phyloP scores from a whole-genome alignment of 1,140 invertebrate species.

The Maniola jurtina region DNA sequence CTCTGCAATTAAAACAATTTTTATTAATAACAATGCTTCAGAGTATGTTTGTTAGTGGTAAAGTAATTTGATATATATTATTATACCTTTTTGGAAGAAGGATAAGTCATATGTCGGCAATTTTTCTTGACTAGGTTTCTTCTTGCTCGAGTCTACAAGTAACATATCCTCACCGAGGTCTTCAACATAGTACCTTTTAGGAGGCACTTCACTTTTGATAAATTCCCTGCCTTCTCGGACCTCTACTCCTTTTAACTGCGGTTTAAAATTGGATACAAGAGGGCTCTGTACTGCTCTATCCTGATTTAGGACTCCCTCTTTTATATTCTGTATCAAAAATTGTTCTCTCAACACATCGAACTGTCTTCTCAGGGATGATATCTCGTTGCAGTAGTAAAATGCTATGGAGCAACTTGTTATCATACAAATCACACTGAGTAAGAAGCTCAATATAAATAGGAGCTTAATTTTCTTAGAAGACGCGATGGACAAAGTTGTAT shows the following conservation, averaged over 20 bases:
- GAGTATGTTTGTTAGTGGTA: not conserved
- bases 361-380: constrained; percentile 62
- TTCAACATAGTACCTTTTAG: constrained; percentile 61
- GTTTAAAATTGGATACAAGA: constrained; percentile 47
- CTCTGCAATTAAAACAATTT: constrained; percentile 47
- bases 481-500: constrained; percentile 70
- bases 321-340: constrained; percentile 55
- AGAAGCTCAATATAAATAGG: constrained; percentile 67
- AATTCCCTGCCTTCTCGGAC: constrained; percentile 45
- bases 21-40: not conserved
- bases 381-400: constrained; percentile 71
- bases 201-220: constrained; percentile 35
- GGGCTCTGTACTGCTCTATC: constrained; percentile 53
- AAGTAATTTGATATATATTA: not conserved
- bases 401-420: constrained; percentile 61
- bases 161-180: constrained; percentile 67
- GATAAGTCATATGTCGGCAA: constrained; percentile 44
- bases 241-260: constrained; percentile 37
- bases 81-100: constrained; percentile 57
- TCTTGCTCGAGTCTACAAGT: constrained; percentile 64
- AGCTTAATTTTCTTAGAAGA: constrained; percentile 76
- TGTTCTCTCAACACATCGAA: constrained; percentile 60
- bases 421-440: constrained; percentile 66
- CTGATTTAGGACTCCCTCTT: constrained; percentile 40
- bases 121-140: constrained; percentile 51